Percentiles rank a stretch among this genome's conserved stretches.
Conservation (phyloP, 2,797 vertebrate species). For the Hydrophis major region DNA sequence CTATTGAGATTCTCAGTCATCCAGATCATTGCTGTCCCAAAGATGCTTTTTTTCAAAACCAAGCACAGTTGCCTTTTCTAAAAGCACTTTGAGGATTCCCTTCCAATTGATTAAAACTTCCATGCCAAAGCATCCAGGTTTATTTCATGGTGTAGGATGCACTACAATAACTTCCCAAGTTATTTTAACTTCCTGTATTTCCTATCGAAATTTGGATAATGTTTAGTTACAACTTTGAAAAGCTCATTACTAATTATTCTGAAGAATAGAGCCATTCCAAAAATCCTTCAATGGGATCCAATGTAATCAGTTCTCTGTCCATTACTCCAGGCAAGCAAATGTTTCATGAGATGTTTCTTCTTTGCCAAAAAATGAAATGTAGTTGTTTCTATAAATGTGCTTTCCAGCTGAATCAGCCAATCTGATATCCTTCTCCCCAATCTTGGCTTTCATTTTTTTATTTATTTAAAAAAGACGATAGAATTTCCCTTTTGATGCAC, state of each 20-base stretch:
- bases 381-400: conserved; percentile 36
- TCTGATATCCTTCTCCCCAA: conserved; percentile 13
- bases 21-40: no score
- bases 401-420: conserved; percentile 17
- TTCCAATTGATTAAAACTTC: conserved; percentile 39
- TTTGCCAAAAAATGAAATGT: conserved; percentile 5
- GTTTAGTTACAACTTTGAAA: conserved; percentile 19
- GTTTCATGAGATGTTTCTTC: conserved; percentile 8
- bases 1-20: no score
- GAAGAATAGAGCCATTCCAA: conserved; percentile 42
- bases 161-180: conserved; percentile 7
- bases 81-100: neutral
- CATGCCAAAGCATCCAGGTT: conserved; percentile 11
- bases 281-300: conserved; percentile 6
- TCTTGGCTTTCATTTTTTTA: neutral
- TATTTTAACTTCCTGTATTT: conserved; percentile 32
- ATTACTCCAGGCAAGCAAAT: conserved; percentile 28
- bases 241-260: neutral
- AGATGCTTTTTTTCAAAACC: no score
- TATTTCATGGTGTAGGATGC: conserved; percentile 25
- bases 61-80: no score
- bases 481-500: conserved; percentile 22
- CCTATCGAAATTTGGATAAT: neutral
- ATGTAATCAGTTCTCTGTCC: conserved; percentile 11
- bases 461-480: conserved; percentile 10